Evolutionary conservation across 1,140 invertebrate genomes (phyloP), one percentile per base, ranked within the genome.

Genomic region (Augochlora pura): DNA sequence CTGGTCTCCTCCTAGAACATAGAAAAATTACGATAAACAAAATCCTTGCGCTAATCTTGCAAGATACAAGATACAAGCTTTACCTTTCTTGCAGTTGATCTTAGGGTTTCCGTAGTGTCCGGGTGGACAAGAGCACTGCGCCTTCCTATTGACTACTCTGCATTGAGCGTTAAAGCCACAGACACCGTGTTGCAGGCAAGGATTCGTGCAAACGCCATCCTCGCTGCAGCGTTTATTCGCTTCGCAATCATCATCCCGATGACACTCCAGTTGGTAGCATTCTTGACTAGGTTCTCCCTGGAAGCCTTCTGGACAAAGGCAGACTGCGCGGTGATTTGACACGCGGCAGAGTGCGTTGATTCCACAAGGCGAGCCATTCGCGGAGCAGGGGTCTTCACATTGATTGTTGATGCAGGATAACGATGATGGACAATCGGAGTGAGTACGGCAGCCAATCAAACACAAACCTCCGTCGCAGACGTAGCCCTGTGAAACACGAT

Each of bases 101-200:
- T 94, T 93, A 0, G 97, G 96, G 93, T 98, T 98, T 74, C 97
- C 97, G 83, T 96, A 94, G 89, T 96, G 97, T 75, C 96, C 96
- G 16, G 96, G 96, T 21, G 97, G 96, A 90, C 97, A 98, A 0
- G 96, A 95, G 91, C 97, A 98, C 83, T 97, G 95, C 0, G 97
- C 95, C 82, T 94, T 93, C 83, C 96, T 94, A 74, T 96, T 94
- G 5, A 96, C 93, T 2, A 97, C 96, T n/a, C 95, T 94, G 87
- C 98, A 98, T 83, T 97, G 96, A 0, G 97, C 97, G 91, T 98
- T 98, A 18, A 94, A 91, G 14, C 97, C 97, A 88, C 97, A 98
- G 4, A 95, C 94, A 16, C 94, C 95, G 63, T 95, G 93, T 85
- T 96, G 95, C 32, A 96, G 86, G 88, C 97, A 98, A 5, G 97